These are phyloP conservation scores for Stenurella melanura DNA, from an alignment of 2,888 invertebrate species.

Conservation along the genomic window DNA sequence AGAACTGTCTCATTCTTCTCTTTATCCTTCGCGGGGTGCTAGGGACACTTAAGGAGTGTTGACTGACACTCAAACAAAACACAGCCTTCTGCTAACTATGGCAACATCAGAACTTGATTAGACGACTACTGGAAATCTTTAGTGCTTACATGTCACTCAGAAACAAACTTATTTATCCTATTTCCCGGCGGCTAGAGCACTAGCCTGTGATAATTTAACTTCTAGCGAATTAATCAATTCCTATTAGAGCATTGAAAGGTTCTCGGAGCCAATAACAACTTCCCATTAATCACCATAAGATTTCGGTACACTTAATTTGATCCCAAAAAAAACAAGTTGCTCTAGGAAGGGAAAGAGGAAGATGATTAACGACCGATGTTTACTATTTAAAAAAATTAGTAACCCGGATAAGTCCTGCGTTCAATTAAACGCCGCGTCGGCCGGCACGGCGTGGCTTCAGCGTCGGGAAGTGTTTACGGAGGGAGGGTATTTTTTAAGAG, in stretches of 20 bases:
- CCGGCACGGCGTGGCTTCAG: too few relatives aligned
- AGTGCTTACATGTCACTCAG: neutral
- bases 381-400: conserved; percentile 12
- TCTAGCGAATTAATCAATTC: conserved; percentile 36
- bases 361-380: conserved; percentile 39
- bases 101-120: too few relatives aligned
- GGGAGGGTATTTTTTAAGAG: neutral
- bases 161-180: neutral
- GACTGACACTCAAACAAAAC: too few relatives aligned
- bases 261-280: conserved; percentile 20
- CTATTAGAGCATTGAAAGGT: conserved; percentile 33
- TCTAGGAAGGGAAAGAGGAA: neutral
- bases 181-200: neutral
- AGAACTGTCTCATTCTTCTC: too few relatives aligned
- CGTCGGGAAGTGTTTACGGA: neutral
- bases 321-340: conserved; percentile 25
- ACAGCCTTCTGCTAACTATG: too few relatives aligned
- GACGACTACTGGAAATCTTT: too few relatives aligned
- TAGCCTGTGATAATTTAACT: neutral
- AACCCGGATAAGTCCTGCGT: neutral
- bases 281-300: conserved; percentile 43
- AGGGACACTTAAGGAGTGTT: too few relatives aligned
- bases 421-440: neutral
- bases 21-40: too few relatives aligned
- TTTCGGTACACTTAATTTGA: conserved; percentile 37